Evolutionary conservation across 1,140 invertebrate genomes (phyloP), one percentile per base, ranked within the genome.

Genomic region (Lineus longissimus): DNA sequence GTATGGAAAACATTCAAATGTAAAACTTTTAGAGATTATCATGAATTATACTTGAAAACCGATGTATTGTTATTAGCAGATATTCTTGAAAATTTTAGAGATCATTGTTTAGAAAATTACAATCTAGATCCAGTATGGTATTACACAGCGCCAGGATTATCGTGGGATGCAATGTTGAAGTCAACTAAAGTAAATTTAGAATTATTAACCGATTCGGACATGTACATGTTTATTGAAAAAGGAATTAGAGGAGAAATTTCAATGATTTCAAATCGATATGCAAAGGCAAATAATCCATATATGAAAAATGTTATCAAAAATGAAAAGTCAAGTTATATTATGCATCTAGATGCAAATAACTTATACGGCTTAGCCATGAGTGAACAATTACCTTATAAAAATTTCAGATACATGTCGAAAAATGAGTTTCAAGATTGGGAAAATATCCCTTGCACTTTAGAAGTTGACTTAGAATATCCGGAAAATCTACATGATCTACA

Each of bases 41-140:
- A 36, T 36, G 33, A 36, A 7, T 36, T 36, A 36, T 36, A 36
- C 15, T 36, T 36, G 15, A 36, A 36, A 36, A 36, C 33, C 15
- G 33, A 36, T 15, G 33, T 36, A 15, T 15, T 36, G 33, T 36
- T 36, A 36, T 36, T 36, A 36, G 69, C 67, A 13, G 72, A 76
- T 43, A 66, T 76, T 0, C 72, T 76, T 59, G 62, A 76, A 62
- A 67, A 62, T 22, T 76, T 76, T 62, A 36, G 74, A 60, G 55
- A 68, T 23, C 55, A 63, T 19, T 68, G 59, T 47, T n/a, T 70
- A 19, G 62, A 70, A 23, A 31, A 51, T 54, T 76, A 69, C 64
- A 59, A 60, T 43, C 56, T 76, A 51, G 73, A 76, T 58, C 68
- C 70, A n/a, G n/a, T 13, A 51, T 63, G 65, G n/a, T 72, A 63